These are phyloP conservation scores for Drosophila cardini DNA, from an alignment of 1,140 invertebrate genomes.

Conservation along the genomic window DNA sequence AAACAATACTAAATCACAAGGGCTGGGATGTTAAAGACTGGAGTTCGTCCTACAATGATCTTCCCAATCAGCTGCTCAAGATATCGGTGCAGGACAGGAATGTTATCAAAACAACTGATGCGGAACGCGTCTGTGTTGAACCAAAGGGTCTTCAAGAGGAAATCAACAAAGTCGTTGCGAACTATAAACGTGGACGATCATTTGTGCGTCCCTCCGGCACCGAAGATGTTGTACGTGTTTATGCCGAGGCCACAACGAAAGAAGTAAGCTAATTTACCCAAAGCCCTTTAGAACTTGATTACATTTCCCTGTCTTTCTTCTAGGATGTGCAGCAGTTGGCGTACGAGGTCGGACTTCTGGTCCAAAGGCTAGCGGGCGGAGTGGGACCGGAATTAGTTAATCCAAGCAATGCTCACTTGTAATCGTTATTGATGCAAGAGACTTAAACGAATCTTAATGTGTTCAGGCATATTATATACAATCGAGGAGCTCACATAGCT, in stretches of 20 bases:
- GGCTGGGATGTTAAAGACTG: constrained; percentile 93
- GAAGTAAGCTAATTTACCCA: constrained; percentile 76
- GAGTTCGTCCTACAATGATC: constrained; percentile 89
- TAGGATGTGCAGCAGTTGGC: constrained; percentile 90
- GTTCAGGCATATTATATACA: constrained; percentile 23
- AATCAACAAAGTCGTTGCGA: constrained; percentile 90
- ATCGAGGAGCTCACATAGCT: constrained; percentile 9
- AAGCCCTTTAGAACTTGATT: background rate
- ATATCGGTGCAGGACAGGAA: constrained; percentile 94
- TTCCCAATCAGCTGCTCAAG: constrained; percentile 95
- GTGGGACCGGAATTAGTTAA: constrained; percentile 86
- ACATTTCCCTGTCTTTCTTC: constrained; percentile 45
- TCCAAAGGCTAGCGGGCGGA: constrained; percentile 92
- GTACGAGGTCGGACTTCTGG: constrained; percentile 90
- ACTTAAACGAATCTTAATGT: constrained; percentile 19
- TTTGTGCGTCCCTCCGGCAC: constrained; percentile 99
- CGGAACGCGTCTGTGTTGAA: constrained; percentile 91
- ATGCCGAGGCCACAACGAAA: constrained; percentile 95
- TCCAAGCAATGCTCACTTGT: constrained; percentile 80
- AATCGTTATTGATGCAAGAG: constrained; percentile 22
- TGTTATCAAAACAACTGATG: constrained; percentile 93
- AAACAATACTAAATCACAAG: constrained; percentile 93
- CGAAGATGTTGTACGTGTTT: constrained; percentile 97
- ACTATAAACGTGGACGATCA: constrained; percentile 90
- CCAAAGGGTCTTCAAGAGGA: constrained; percentile 93